Percentiles rank a stretch among this genome's conserved stretches.
Conservation (phyloP, 2,113 vertebrate genomes). For the Triplophysa tibetana region DNA sequence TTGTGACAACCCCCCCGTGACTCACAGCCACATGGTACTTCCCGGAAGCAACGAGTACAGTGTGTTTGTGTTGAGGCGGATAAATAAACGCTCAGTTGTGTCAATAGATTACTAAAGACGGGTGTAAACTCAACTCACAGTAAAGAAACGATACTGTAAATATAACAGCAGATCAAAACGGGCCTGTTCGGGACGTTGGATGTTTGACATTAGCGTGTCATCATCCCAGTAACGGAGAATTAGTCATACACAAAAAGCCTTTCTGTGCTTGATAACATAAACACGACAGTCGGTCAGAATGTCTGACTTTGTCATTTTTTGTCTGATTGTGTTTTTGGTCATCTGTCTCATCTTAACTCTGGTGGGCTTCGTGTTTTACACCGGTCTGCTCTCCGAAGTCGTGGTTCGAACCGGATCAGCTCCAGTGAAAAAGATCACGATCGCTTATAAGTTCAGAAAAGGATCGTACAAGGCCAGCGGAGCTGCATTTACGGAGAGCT, state of each 20-base stretch:
- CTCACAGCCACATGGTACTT: slow-evolving; percentile 53
- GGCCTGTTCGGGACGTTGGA: background rate
- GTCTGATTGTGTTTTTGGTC: slow-evolving; percentile 77
- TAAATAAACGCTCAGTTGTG: slow-evolving; percentile 52
- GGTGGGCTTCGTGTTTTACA: slow-evolving; percentile 80
- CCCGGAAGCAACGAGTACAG: slow-evolving; percentile 67
- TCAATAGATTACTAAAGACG: slow-evolving; percentile 30
- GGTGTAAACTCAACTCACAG: background rate
- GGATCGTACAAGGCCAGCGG: slow-evolving; percentile 85
- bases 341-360: slow-evolving; percentile 81
- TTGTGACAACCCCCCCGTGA: slow-evolving; percentile 13
- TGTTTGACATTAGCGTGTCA: background rate
- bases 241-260: background rate
- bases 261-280: background rate
- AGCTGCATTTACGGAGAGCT: slow-evolving; percentile 84
- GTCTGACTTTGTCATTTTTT: slow-evolving; percentile 84
- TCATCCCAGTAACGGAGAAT: background rate
- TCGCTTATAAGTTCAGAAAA: slow-evolving; percentile 91
- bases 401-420: slow-evolving; percentile 86
- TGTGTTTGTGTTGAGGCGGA: slow-evolving; percentile 69
- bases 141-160: background rate
- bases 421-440: slow-evolving; percentile 80
- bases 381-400: slow-evolving; percentile 85
- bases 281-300: slow-evolving; percentile 53
- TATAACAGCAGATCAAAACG: background rate